Evolutionary conservation across 1,140 invertebrate genomes (phyloP).

Genomic region (Pomacea maculata): DNA sequence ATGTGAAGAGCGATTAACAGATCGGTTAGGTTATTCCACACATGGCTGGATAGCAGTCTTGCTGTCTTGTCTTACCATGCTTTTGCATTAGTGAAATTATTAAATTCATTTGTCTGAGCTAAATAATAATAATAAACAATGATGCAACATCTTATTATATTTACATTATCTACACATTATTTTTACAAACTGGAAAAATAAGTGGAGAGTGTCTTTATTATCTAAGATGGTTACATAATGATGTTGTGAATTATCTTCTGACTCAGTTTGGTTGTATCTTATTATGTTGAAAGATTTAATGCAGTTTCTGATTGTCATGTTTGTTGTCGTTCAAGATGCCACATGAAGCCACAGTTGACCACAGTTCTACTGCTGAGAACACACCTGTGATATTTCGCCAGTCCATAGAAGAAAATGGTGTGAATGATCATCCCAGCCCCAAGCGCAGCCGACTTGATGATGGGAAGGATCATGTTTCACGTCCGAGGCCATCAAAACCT

Average conservation of each 20-base stretch:
- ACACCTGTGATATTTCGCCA: slow-evolving; percentile 16
- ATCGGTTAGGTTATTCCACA: too few relatives aligned
- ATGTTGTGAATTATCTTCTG: background rate
- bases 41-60: background rate
- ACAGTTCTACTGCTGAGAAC: slow-evolving; percentile 71
- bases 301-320: background rate
- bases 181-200: background rate
- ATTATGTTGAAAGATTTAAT: background rate
- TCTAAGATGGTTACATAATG: background rate
- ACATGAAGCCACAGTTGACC: slow-evolving; percentile 97
- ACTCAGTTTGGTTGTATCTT: background rate
- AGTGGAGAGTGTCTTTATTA: background rate
- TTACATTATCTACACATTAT: background rate
- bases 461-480: slow-evolving; percentile 70
- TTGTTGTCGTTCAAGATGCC: slow-evolving; percentile 76
- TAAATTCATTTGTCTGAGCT: too few relatives aligned
- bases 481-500: slow-evolving; percentile 86
- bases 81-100: too few relatives aligned
- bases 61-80: too few relatives aligned
- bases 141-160: too few relatives aligned
- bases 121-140: too few relatives aligned
- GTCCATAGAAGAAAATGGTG: background rate
- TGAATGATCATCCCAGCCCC: background rate
- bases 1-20: too few relatives aligned
- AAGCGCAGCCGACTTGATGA: slow-evolving; percentile 12